Evolutionary conservation across 1,140 invertebrate genomes (phyloP), one percentile per base, ranked within the genome.

Genomic region (Achatina immaculata): DNA sequence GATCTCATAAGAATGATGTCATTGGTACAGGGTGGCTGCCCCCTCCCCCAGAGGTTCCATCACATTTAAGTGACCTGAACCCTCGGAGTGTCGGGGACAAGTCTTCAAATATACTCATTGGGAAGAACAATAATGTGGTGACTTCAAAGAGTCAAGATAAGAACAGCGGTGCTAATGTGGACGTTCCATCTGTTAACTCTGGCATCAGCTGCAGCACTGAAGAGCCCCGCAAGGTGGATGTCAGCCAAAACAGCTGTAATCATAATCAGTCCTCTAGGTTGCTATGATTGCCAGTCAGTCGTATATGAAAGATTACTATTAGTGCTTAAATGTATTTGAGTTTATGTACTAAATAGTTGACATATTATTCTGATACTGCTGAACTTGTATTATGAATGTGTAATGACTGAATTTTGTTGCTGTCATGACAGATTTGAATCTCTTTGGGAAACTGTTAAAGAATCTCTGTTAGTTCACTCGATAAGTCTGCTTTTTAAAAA

Each of bases 51-150:
- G n/a, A 31, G 0, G 16, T 28, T 7, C 43, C 71, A 14, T 73
- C 71, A 1, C 71, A 42, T 73, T 42, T 73, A 42, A 73, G 48
- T 19, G 71, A 73, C 11, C 28, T 73, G 16, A 11, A 11, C 71
- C 45, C 42, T 7, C 48, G 71, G 24, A 73, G 71, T 45, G 21
- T 31, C 7, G 74, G 3, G 36, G 71, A 73, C 28, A 51, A 73
- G n/a, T 34, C 68, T 24, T 71, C 38, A 40, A 73, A 31, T 51
- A 1, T 73, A 4, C 31, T 48, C 71, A 45, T 73, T 28, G 43
- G n/a, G 28, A 43, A 31, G 34, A 73, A 73, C 43, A 73, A 73
- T 73, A 48, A 73, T 73, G 40, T 73, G 43, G 48, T 73, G 28
- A n/a, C 21, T 21, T 40, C 71, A 1, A 34, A 14, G 40, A 43